phyloP scores from a whole-genome alignment of 2,113 vertebrate genomes.

The Spea bombifrons region DNA sequence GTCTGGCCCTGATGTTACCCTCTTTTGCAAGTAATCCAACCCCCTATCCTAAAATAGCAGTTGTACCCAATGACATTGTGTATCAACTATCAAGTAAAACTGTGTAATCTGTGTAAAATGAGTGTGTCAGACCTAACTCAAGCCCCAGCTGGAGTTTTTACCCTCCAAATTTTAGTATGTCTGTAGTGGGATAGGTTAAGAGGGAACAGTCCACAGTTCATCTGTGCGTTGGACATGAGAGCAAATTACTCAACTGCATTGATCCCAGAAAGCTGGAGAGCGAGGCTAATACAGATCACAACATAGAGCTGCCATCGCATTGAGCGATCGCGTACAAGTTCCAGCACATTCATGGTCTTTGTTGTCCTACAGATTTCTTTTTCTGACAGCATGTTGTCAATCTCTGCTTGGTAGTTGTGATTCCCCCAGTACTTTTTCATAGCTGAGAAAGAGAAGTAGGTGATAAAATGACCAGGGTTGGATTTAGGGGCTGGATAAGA shows the following conservation, averaged over 20 bases:
- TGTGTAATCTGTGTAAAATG: no score
- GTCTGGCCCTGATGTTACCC: no score
- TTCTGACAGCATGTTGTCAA: slow-evolving; percentile 59
- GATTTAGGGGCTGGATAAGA: no score
- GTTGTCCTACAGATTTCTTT: slow-evolving; percentile 47
- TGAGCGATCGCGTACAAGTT: slow-evolving; percentile 55
- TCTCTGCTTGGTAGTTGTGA: slow-evolving; percentile 57
- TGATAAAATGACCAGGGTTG: background rate
- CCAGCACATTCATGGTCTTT: slow-evolving; percentile 54
- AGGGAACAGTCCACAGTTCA: background rate
- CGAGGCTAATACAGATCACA: slow-evolving; percentile 53
- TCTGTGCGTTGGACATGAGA: background rate
- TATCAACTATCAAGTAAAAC: no score
- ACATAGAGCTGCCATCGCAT: slow-evolving; percentile 61
- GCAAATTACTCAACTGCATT: slow-evolving; percentile 52
- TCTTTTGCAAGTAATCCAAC: no score
- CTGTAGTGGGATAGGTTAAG: no score
- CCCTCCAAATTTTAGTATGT: no score
- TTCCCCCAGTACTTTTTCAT: slow-evolving; percentile 64
- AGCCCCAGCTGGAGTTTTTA: no score
- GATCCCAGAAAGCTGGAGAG: slow-evolving; percentile 61
- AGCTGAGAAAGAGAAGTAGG: slow-evolving; percentile 49
- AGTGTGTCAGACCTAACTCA: no score
- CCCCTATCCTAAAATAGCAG: no score
- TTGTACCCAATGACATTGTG: no score